Evolutionary conservation across 2,113 vertebrate genomes (phyloP).

Genomic region (Bucco capensis): DNA sequence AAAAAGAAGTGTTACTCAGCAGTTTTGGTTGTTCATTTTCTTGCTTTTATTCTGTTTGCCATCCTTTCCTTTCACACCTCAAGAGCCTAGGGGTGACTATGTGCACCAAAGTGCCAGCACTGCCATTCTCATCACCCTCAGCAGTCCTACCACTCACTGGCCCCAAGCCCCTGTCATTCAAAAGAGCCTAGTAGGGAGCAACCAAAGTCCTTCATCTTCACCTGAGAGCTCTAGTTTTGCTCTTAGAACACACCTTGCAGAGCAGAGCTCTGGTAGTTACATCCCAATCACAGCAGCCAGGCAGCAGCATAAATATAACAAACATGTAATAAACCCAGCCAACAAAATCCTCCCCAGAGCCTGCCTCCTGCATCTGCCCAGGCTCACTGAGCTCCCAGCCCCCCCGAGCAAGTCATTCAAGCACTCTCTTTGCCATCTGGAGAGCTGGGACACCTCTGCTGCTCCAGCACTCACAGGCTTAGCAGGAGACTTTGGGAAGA

Average conservation of each 20-base stretch:
- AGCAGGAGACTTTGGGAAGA: slow-evolving; percentile 3
- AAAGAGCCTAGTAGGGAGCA: rapidly evolving
- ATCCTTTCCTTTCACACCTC: not conserved
- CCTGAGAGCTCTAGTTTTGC: rapidly evolving
- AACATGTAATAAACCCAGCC: not conserved
- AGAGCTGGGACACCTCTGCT: not conserved
- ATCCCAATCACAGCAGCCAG: not conserved
- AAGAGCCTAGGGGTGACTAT: not conserved
- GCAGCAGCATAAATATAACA: not conserved
- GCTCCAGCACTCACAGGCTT: not conserved
- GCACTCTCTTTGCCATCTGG: not conserved
- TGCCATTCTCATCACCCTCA: not conserved
- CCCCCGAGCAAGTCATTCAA: not conserved
- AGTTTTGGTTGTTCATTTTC: not conserved
- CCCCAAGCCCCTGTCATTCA: not conserved
- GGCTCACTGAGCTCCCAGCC: not conserved
- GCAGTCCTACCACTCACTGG: not conserved
- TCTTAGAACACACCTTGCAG: not conserved
- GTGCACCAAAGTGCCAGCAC: not conserved
- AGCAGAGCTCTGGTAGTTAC: not conserved
- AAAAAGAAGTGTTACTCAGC: not conserved
- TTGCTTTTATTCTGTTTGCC: not conserved
- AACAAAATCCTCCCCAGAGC: slow-evolving; percentile 20
- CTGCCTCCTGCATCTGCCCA: slow-evolving; percentile 9
- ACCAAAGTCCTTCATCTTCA: not conserved